A percentile compares a stretch with the other conserved stretches of the same genome.
These are phyloP conservation scores for Eupsittula cactorum DNA, from an alignment of 2,113 vertebrate species.

Conservation along the genomic window DNA sequence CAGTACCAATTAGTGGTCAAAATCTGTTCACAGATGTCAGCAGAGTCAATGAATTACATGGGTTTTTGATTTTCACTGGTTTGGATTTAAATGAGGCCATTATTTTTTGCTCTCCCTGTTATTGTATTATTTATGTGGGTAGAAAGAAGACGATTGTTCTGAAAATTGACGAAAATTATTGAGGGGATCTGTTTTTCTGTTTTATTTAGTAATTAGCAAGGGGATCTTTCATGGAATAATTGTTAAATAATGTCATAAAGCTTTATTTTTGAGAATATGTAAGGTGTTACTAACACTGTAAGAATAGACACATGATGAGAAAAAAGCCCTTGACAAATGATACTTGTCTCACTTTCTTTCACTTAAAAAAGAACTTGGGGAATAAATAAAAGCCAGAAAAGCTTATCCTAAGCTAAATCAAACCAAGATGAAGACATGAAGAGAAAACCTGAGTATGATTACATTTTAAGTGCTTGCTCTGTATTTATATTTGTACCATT, in stretches of 20 bases:
- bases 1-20: not conserved
- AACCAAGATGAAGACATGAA: not conserved
- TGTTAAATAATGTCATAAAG: not conserved
- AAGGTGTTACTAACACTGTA: not conserved
- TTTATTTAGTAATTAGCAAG: not conserved
- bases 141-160: not conserved
- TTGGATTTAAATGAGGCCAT: not conserved
- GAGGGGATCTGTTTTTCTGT: not conserved
- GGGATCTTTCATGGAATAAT: not conserved
- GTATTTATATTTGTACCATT: not conserved
- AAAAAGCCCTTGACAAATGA: not conserved
- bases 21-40: not conserved
- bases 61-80: not conserved
- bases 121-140: not conserved
- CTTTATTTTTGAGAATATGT: not conserved
- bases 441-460: not conserved
- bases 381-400: not conserved
- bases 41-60: not conserved
- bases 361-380: not conserved
- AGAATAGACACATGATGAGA: not conserved
- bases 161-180: not conserved
- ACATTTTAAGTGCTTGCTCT: not conserved
- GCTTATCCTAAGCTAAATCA: not conserved
- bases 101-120: not conserved
- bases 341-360: not conserved